Evolutionary conservation across 2,888 invertebrate species (phyloP), one percentile per base, ranked within the genome.

Genomic region (Zygaena filipendulae): DNA sequence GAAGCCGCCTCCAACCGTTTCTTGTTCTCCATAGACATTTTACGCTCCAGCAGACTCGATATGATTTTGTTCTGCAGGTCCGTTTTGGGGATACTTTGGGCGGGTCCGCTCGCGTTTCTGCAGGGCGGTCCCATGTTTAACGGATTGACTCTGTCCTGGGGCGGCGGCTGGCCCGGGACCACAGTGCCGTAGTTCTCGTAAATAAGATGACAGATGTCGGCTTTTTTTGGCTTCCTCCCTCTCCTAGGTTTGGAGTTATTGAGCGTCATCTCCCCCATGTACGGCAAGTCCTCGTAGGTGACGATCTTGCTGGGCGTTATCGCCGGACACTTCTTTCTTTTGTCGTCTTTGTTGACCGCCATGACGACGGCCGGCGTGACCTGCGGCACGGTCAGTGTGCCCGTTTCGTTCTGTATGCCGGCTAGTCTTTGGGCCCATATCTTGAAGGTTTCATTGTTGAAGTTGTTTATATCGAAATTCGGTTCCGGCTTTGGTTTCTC

Each of bases 121-220:
- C 64, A 63, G 2, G 60, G 52, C 0, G 59, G 49, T 14, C 55
- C 46, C 45, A 52, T 45, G 28, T 47, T 51, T 5, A 55, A 37
- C 6, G 55, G 57, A 27, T 47, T 51, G n/a, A 58, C 36, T 21
- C 82, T 77, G 20, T 81, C 82, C 28, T 79, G 72, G 23, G 81
- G 81, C 16, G 75, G 80, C 0, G 89, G 89, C 5, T 88, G 88
- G 0, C 89, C 90, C 0, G 91, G 91, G 26, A 91, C 84, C 8
- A 92, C 90, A 0, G 92, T 93, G 3, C 93, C 94, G 55, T 94
- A 94, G 59, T 94, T 94, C 58, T 94, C 94, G 52, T 94, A 93
- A 42, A 94, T 94, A 22, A 94, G 71, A 52, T 94, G 94, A 42
- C 94, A 94, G 41, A 95, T 95, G 52, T 94, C 94, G 0, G 94